Conservation (phyloP, 2,113 vertebrate genomes). For the Apodemus speciosus region DNA sequence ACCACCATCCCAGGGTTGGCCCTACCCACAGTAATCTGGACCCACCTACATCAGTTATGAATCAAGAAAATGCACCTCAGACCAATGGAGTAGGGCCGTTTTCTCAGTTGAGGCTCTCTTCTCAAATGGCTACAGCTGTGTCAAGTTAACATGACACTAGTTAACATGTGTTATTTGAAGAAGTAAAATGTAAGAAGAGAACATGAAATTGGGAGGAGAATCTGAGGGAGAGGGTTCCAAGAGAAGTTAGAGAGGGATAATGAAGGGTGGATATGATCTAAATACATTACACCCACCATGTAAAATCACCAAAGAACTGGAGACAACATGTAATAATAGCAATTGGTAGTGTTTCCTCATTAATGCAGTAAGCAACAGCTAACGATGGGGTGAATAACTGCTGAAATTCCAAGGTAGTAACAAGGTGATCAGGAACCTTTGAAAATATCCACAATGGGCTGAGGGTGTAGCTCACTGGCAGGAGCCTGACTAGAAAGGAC, state of each 20-base stretch:
- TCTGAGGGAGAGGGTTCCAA: background rate
- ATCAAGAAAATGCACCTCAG: background rate
- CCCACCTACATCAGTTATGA: background rate
- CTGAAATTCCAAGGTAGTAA: background rate
- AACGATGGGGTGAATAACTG: background rate
- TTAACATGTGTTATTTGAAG: background rate
- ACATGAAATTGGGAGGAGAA: background rate
- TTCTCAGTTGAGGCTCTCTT: background rate
- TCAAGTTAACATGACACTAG: background rate
- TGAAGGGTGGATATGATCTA: background rate
- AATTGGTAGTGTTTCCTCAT: background rate
- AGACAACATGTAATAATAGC: background rate
- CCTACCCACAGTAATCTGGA: background rate
- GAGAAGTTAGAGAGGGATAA: background rate
- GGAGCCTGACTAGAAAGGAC: background rate
- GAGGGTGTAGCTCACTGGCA: background rate
- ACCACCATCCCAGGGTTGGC: background rate
- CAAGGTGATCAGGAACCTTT: background rate
- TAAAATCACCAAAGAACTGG: background rate
- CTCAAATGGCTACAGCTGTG: background rate
- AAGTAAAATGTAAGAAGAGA: background rate
- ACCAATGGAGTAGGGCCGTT: background rate
- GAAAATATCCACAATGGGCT: background rate
- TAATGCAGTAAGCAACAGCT: slow-evolving; percentile 14
- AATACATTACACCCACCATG: background rate